A percentile compares a stretch with the other conserved stretches of the same genome.
These are phyloP conservation scores for Chlorops oryzae DNA, from an alignment of 1,140 invertebrate genomes.

Conservation along the genomic window DNA sequence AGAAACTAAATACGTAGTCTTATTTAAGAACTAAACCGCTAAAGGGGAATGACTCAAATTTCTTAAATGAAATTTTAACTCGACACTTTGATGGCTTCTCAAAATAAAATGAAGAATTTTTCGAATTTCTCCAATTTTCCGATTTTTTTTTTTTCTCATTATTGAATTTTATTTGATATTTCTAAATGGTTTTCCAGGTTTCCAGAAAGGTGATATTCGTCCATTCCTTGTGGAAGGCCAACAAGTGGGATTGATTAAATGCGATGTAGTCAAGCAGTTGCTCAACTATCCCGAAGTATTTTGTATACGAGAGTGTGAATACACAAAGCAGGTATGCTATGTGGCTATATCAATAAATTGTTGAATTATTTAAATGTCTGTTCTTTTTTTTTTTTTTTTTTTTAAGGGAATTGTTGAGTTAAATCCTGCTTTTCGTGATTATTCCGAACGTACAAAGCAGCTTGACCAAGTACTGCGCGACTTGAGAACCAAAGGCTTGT, in stretches of 20 bases:
- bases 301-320: slow-evolving; percentile 44
- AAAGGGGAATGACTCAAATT: too few relatives aligned
- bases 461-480: slow-evolving; percentile 74
- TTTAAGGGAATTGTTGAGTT: slow-evolving; percentile 58
- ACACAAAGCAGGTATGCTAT: slow-evolving; percentile 36
- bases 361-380: too few relatives aligned
- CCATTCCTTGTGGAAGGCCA: slow-evolving; percentile 81
- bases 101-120: too few relatives aligned
- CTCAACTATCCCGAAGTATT: slow-evolving; percentile 74
- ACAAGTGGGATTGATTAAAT: slow-evolving; percentile 80
- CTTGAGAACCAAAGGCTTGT: slow-evolving; percentile 58
- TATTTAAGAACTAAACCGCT: too few relatives aligned
- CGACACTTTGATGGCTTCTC: too few relatives aligned
- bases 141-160: slow-evolving; percentile 1
- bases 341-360: background rate
- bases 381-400: slow-evolving; percentile 1
- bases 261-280: slow-evolving; percentile 73
- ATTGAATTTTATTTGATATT: background rate
- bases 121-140: too few relatives aligned
- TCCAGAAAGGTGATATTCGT: slow-evolving; percentile 67
- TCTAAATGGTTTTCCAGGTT: too few relatives aligned
- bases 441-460: slow-evolving; percentile 67
- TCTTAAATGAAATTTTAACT: too few relatives aligned
- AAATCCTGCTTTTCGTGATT: slow-evolving; percentile 77
- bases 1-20: too few relatives aligned